Percentiles rank a stretch among this genome's conserved stretches.
Evolutionary conservation across 1,140 invertebrate species (phyloP).

Genomic region (Anadara kagoshimensis): DNA sequence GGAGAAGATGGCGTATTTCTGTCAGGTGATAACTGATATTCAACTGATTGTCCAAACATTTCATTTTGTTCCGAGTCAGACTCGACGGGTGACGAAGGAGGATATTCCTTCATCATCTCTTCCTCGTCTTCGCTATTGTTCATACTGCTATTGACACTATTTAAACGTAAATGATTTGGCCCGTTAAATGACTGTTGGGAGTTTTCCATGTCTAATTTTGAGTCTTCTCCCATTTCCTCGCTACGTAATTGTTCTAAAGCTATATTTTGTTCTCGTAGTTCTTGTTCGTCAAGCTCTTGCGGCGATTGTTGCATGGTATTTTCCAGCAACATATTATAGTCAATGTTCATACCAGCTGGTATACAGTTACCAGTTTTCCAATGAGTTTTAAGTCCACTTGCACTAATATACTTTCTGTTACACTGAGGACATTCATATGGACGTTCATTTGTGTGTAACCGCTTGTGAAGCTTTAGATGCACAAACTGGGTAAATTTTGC

Average conservation of each 20-base stretch:
- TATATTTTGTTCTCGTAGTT: constrained; percentile 32
- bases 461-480: constrained; percentile 96
- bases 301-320: constrained; percentile 44
- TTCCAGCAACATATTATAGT: constrained; percentile 60
- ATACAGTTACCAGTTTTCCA: constrained; percentile 72
- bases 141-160: constrained; percentile 39
- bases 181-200: background rate
- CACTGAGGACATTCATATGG: constrained; percentile 98
- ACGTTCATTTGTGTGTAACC: constrained; percentile 97
- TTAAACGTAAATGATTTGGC: constrained; percentile 28
- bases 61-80: constrained; percentile 27
- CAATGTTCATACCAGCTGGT: constrained; percentile 56
- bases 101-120: constrained; percentile 18
- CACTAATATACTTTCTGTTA: constrained; percentile 97
- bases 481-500: constrained; percentile 99
- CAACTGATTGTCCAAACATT: too few relatives aligned
- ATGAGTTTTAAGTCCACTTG: constrained; percentile 87
- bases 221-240: constrained; percentile 31
- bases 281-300: constrained; percentile 32
- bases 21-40: too few relatives aligned
- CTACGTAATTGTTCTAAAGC: constrained; percentile 36
- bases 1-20: too few relatives aligned
- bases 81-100: background rate
- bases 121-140: constrained; percentile 30
- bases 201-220: constrained; percentile 2